These are phyloP conservation scores for Nestor notabilis DNA, from an alignment of 2,113 vertebrate genomes.

Conservation along the genomic window DNA sequence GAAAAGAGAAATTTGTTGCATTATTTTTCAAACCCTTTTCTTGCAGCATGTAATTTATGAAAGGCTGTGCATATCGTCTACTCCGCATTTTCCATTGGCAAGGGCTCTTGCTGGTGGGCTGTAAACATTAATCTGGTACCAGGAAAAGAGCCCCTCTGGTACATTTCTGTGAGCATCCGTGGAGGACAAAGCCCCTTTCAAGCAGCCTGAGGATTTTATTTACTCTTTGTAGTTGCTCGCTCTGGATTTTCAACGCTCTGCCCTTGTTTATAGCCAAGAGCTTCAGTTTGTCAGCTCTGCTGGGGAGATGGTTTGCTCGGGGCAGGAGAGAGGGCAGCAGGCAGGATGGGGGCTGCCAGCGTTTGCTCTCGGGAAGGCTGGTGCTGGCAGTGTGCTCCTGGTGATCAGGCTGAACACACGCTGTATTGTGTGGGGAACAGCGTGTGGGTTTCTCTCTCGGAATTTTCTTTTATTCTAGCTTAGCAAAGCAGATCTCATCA, in stretches of 20 bases:
- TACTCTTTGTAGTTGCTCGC: neutral
- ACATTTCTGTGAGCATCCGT: accelerated
- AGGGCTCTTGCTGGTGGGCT: neutral
- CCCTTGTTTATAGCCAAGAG: neutral
- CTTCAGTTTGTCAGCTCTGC: neutral
- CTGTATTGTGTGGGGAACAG: accelerated
- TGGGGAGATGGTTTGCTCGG: accelerated
- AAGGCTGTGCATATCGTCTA: accelerated
- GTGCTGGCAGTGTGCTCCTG: neutral
- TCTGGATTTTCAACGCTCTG: neutral
- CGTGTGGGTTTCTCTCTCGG: neutral
- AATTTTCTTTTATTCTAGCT: neutral
- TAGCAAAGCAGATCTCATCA: neutral
- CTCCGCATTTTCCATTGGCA: accelerated
- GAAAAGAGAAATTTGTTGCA: neutral
- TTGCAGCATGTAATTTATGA: accelerated
- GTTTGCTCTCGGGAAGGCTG: neutral
- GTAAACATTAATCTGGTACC: neutral
- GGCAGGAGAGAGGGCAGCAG: neutral
- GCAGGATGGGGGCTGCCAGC: accelerated
- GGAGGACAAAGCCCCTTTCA: constrained; percentile 13
- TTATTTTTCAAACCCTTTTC: neutral
- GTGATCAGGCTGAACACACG: accelerated
- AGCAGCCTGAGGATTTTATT: neutral
- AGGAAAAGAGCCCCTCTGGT: neutral